phyloP scores from a whole-genome alignment of 2,888 invertebrate species.

The Tridacna crocea region DNA sequence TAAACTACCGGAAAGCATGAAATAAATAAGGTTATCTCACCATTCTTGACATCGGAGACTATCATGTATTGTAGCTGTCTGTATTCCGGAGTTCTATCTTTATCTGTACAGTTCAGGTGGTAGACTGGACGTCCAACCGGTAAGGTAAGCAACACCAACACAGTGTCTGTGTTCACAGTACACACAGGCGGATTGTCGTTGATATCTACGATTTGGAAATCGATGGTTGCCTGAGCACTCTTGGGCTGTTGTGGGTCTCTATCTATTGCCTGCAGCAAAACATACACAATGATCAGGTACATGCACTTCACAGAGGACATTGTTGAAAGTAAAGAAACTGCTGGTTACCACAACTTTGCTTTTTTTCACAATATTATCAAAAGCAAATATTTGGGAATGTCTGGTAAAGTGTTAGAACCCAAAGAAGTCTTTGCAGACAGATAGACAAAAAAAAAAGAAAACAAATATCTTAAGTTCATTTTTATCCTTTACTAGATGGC shows the following conservation, averaged over 20 bases:
- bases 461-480: too few species aligned
- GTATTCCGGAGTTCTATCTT: slow-evolving; percentile 30
- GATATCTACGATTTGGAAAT: slow-evolving; percentile 40
- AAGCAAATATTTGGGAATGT: too few species aligned
- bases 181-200: slow-evolving; percentile 52
- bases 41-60: neutral
- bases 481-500: too few species aligned
- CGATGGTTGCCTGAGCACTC: slow-evolving; percentile 26
- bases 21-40: too few species aligned
- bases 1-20: too few species aligned
- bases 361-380: too few species aligned
- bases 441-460: too few species aligned
- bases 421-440: too few species aligned
- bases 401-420: too few species aligned
- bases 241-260: slow-evolving; percentile 31
- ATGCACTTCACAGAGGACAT: too few species aligned
- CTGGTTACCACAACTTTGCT: too few species aligned
- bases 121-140: slow-evolving; percentile 1
- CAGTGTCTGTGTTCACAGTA: neutral
- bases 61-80: slow-evolving; percentile 26
- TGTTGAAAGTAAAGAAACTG: too few species aligned
- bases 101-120: slow-evolving; percentile 39
- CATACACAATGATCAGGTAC: neutral
- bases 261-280: slow-evolving; percentile 41
- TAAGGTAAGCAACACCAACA: slow-evolving; percentile 20